Conservation (phyloP, 2,797 vertebrate species). For the Enteromius trimaculatus region DNA sequence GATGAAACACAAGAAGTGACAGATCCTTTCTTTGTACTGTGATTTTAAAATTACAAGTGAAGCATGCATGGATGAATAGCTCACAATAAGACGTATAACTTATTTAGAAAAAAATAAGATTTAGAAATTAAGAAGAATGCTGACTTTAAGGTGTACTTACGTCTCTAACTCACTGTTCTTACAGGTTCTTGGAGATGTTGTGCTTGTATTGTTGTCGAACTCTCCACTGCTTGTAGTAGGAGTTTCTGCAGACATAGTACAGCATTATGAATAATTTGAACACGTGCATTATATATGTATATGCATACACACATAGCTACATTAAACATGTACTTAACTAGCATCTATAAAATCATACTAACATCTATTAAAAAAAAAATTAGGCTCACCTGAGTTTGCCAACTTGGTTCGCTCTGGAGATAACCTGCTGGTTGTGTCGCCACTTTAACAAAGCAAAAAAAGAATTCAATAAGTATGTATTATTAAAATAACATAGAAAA, state of each 20-base stretch:
- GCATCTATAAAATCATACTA: background rate
- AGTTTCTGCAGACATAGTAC: slow-evolving; percentile 79
- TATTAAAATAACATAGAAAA: background rate
- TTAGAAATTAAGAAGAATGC: background rate
- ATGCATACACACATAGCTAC: background rate
- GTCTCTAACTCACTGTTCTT: slow-evolving; percentile 84
- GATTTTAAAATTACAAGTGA: background rate
- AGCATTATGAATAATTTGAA: background rate
- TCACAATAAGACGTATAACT: background rate
- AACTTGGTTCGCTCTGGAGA: slow-evolving; percentile 88
- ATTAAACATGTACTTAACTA: background rate
- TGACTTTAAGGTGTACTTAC: slow-evolving; percentile 30
- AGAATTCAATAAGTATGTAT: background rate
- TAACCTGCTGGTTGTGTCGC: slow-evolving; percentile 82
- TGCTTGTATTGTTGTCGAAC: slow-evolving; percentile 83
- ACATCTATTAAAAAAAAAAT: background rate
- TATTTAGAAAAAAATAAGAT: background rate
- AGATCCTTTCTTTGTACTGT: background rate
- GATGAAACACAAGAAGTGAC: background rate
- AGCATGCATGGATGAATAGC: background rate
- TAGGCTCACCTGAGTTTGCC: slow-evolving; percentile 86
- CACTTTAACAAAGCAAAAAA: slow-evolving; percentile 69
- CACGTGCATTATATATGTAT: background rate
- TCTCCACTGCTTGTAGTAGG: slow-evolving; percentile 94
- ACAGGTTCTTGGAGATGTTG: slow-evolving; percentile 75